A percentile compares a stretch with the other conserved stretches of the same genome.
phyloP scores from a whole-genome alignment of 1,140 invertebrate genomes.

The Pseudachorutes palmiensis region DNA sequence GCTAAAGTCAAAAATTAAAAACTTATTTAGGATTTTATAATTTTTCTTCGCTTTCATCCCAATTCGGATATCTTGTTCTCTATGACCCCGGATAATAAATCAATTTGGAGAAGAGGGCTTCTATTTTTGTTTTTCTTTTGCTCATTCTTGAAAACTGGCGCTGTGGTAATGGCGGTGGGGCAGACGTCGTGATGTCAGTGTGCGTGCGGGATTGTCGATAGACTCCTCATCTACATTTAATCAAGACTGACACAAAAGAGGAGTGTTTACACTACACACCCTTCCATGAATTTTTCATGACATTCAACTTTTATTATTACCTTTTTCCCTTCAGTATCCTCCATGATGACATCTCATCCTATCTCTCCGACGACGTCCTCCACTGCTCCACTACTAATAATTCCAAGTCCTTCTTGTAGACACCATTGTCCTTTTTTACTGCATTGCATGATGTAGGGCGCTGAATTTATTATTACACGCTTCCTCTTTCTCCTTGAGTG shows the following conservation, averaged over 20 bases:
- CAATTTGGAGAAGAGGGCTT: no score
- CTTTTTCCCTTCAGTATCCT: constrained; percentile 27
- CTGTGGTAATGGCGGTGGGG: neutral
- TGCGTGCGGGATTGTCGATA: constrained; percentile 35
- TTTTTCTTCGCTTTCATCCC: no score
- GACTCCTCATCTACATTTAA: constrained; percentile 39
- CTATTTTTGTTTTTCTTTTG: neutral
- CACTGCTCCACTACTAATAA: neutral
- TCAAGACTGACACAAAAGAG: constrained; percentile 39
- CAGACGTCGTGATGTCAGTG: neutral
- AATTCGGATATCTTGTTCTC: no score
- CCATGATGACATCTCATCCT: neutral
- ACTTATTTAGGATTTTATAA: no score
- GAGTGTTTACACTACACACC: constrained; percentile 38
- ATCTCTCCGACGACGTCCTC: neutral
- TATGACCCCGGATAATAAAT: no score
- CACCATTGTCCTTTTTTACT: neutral
- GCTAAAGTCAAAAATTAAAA: no score
- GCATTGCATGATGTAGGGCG: neutral
- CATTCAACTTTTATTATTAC: constrained; percentile 34
- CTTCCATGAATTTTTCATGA: constrained; percentile 39
- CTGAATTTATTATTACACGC: neutral
- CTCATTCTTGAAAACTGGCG: neutral
- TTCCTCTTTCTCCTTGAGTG: neutral
- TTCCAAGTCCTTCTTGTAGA: neutral